Percentiles rank a stretch among this genome's conserved stretches.
phyloP scores from a whole-genome alignment of 2,888 invertebrate genomes.

The Tenodera sinensis region DNA sequence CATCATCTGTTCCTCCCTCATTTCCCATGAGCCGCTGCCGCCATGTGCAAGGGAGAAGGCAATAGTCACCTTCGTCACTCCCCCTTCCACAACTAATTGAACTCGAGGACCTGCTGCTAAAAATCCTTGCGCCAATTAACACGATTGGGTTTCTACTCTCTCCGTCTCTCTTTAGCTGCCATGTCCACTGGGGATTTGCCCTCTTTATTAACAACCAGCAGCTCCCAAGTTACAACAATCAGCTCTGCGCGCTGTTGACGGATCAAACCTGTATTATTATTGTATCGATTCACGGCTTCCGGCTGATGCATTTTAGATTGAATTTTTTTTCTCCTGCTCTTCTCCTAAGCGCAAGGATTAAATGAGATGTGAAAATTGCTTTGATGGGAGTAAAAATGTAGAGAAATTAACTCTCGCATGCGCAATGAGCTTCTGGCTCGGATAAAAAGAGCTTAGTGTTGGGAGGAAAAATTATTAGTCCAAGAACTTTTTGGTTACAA shows the following conservation, averaged over 20 bases:
- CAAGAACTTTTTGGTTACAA: not conserved
- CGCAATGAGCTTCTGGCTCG: not conserved
- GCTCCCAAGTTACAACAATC: slow-evolving; percentile 12
- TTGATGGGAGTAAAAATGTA: not conserved
- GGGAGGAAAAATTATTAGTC: not conserved
- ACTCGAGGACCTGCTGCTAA: slow-evolving; percentile 31
- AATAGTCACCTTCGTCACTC: slow-evolving; percentile 20
- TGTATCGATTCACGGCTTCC: not conserved
- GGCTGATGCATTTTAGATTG: not conserved
- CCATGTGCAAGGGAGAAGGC: slow-evolving; percentile 5
- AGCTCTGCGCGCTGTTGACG: not conserved
- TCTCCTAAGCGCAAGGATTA: not conserved
- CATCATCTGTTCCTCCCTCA: not conserved
- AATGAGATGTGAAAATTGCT: not conserved
- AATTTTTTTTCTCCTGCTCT: not conserved
- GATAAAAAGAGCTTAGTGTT: not conserved
- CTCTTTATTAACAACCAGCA: slow-evolving; percentile 28
- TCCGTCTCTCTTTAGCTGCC: slow-evolving; percentile 15
- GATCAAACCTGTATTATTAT: not conserved
- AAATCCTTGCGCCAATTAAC: slow-evolving; percentile 34
- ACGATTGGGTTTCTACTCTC: slow-evolving; percentile 31
- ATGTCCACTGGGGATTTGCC: slow-evolving; percentile 19
- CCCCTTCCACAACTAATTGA: slow-evolving; percentile 24
- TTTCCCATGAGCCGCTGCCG: slow-evolving; percentile 18
- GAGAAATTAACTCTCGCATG: not conserved